These are phyloP conservation scores for Aethes cnicana DNA, from an alignment of 2,888 invertebrate genomes.

Conservation along the genomic window DNA sequence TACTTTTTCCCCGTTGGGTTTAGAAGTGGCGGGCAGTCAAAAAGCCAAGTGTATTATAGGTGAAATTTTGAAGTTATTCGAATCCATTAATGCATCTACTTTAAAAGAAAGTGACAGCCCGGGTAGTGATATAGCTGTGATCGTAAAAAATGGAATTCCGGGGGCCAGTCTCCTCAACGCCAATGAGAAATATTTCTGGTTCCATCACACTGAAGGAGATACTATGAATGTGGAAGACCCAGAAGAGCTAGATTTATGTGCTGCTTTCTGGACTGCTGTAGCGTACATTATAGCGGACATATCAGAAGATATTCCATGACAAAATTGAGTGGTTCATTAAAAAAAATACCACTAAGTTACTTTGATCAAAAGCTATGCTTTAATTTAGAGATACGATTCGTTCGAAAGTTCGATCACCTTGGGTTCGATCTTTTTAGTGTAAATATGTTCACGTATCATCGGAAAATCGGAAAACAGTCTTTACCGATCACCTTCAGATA, in stretches of 20 bases:
- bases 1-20: slow-evolving; percentile 88
- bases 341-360: no score
- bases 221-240: slow-evolving; percentile 89
- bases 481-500: slow-evolving; percentile 54
- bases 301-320: slow-evolving; percentile 84
- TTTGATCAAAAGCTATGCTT: no score
- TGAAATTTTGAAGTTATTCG: slow-evolving; percentile 85
- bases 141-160: slow-evolving; percentile 86
- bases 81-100: slow-evolving; percentile 85
- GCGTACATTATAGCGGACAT: slow-evolving; percentile 91
- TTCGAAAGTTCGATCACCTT: not conserved
- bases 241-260: slow-evolving; percentile 85
- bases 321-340: no score
- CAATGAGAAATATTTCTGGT: slow-evolving; percentile 87
- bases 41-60: slow-evolving; percentile 85
- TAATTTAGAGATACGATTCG: no score
- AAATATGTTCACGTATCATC: slow-evolving; percentile 21
- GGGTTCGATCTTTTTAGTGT: not conserved
- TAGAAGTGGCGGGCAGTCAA: slow-evolving; percentile 84
- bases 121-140: slow-evolving; percentile 87
- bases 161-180: slow-evolving; percentile 87
- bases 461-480: slow-evolving; percentile 45
- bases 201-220: slow-evolving; percentile 90
- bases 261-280: slow-evolving; percentile 90
- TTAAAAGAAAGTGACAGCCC: slow-evolving; percentile 78